Evolutionary conservation across 2,888 invertebrate species (phyloP).

Genomic region (Tiphia femorata): DNA sequence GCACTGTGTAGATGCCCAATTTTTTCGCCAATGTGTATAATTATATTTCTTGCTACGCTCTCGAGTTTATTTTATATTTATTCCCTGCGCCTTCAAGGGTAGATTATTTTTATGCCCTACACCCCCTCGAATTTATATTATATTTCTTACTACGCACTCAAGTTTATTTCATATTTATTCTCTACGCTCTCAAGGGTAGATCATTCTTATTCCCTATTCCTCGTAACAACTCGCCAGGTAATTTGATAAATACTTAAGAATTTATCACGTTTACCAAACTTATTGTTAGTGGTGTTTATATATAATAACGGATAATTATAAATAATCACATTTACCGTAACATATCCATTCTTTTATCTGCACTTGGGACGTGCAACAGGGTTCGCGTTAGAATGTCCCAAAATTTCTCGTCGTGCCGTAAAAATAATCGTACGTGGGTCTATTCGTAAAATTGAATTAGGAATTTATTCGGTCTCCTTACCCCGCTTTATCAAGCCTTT

Average conservation of each 20-base stretch:
- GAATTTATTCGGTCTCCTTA: too few species aligned
- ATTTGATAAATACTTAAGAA: background rate
- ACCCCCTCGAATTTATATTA: too few species aligned
- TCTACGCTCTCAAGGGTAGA: background rate
- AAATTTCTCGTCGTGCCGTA: too few species aligned
- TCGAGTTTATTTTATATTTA: background rate
- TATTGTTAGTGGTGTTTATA: background rate
- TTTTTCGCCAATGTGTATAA: too few species aligned
- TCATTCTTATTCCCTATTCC: background rate
- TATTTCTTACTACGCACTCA: too few species aligned
- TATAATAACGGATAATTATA: background rate
- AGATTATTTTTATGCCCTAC: background rate
- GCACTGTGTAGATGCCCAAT: too few species aligned
- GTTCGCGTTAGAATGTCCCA: too few species aligned
- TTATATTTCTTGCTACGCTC: background rate
- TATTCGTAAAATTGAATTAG: too few species aligned
- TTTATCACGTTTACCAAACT: background rate
- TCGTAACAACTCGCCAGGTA: constrained; percentile 1
- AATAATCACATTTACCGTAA: background rate
- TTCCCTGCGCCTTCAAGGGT: background rate
- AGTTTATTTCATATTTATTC: background rate
- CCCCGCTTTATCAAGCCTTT: too few species aligned
- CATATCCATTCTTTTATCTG: too few species aligned
- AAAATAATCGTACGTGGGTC: too few species aligned
- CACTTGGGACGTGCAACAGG: too few species aligned